These are phyloP conservation scores for Theretra japonica DNA, from an alignment of 2,888 invertebrate genomes.

Conservation along the genomic window DNA sequence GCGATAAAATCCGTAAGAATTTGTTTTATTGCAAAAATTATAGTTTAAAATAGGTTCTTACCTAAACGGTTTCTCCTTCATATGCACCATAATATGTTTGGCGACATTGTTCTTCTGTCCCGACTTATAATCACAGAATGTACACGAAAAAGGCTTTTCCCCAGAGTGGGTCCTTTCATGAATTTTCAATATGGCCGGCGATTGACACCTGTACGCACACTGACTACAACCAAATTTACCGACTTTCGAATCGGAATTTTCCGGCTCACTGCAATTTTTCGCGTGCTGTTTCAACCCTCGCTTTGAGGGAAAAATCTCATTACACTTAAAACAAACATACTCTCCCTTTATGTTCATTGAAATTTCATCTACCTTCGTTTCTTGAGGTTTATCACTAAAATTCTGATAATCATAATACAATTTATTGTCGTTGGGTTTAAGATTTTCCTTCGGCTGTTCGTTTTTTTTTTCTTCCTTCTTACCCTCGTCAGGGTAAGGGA, in stretches of 20 bases:
- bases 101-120: constrained; percentile 82
- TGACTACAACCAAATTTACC: constrained; percentile 75
- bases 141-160: constrained; percentile 78
- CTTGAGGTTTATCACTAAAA: constrained; percentile 54
- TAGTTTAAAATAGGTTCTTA: too few species aligned
- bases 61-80: constrained; percentile 79
- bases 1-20: too few species aligned
- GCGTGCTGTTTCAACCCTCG: constrained; percentile 72
- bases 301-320: constrained; percentile 70
- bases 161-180: constrained; percentile 80
- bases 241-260: constrained; percentile 58
- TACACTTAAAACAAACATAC: constrained; percentile 73
- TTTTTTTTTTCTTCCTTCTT: constrained; percentile 49
- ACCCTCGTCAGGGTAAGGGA: constrained; percentile 23
- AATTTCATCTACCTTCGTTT: constrained; percentile 59
- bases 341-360: constrained; percentile 72
- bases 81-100: constrained; percentile 80
- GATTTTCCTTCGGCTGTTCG: constrained; percentile 73
- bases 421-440: constrained; percentile 72
- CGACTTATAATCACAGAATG: constrained; percentile 79
- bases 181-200: constrained; percentile 80
- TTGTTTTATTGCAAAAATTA: too few species aligned
- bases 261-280: constrained; percentile 59
- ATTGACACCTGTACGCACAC: constrained; percentile 78
- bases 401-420: constrained; percentile 58